Evolutionary conservation across 2,888 invertebrate genomes (phyloP).

Genomic region (Drosophila putrida): DNA sequence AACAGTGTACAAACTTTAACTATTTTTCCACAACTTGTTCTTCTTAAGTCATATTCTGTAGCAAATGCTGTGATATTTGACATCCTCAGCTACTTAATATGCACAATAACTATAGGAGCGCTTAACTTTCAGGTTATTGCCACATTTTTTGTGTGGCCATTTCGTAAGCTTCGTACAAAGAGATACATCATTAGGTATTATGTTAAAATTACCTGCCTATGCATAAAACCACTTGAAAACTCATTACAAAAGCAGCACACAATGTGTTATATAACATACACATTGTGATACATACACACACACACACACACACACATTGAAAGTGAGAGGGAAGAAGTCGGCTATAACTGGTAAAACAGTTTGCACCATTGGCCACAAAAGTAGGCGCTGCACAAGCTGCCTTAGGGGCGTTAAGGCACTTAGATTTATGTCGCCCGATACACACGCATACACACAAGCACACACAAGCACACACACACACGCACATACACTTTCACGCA

Average conservation of each 20-base stretch:
- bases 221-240: constrained; percentile 80
- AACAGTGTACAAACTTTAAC: no score
- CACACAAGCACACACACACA: constrained; percentile 4
- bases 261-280: constrained; percentile 34
- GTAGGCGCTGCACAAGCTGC: constrained; percentile 72
- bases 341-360: constrained; percentile 53
- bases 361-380: constrained; percentile 70
- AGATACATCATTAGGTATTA: constrained; percentile 78
- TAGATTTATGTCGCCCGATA: constrained; percentile 75
- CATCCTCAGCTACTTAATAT: constrained; percentile 6
- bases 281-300: constrained; percentile 19
- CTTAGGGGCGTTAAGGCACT: constrained; percentile 77
- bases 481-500: constrained; percentile 3
- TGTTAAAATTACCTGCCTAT: constrained; percentile 77
- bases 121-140: constrained; percentile 37
- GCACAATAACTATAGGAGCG: constrained; percentile 25
- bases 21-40: background rate
- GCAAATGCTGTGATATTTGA: background rate
- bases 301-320: constrained; percentile 15
- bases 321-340: constrained; percentile 1
- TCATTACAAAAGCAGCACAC: constrained; percentile 68
- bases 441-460: constrained; percentile 40
- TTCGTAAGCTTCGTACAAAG: constrained; percentile 48
- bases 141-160: constrained; percentile 26
- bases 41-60: background rate